Evolutionary conservation across 1,140 invertebrate species (phyloP), one percentile per base, ranked within the genome.

Genomic region (Lepidostoma basale): DNA sequence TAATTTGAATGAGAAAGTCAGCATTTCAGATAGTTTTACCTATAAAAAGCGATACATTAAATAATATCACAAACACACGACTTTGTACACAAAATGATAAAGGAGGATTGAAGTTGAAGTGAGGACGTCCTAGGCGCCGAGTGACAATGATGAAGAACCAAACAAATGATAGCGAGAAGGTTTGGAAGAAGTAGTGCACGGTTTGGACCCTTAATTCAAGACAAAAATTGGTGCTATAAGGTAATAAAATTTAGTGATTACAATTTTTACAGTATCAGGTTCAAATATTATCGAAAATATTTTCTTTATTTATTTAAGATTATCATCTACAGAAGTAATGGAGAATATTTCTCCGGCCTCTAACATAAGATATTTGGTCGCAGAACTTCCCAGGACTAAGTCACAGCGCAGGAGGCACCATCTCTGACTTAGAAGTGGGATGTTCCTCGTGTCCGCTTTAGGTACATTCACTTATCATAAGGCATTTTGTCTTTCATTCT

Each of bases 221-320:
- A 72, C 65, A 66, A 72, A 72, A 68, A 72, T 71, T 72, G 70
- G 70, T 72, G 70, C 70, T 72, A 72, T 68, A 52, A 72, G 60
- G 66, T 68, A 68, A 72, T 65, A 62, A 60, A 66, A 59, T 68
- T 72, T 68, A 72, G 70, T 72, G 70, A 72, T 68, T 72, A 70
- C 49, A 70, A 67, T 63, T 70, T 70, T 67, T 67, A 28, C 66
- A 66, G 68, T 70, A 72, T 72, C 65, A 72, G 69, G 65, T 72
- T 72, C 62, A 72, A 72, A 72, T 68, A 67, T 72, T 72, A 72
- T 72, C 62, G 70, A 72, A 72, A 72, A 72, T 72, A 72, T 72
- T 62, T 68, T 64, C 45, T 72, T 44, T 62, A 26, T 71, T 72
- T 56, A 60, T 62, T 70, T 67, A 65, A 64, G 28, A 67, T 70